These are phyloP conservation scores for Epizoanthus illoricatus DNA, from an alignment of 92 coral and sea anemone genomes.

Conservation along the genomic window DNA sequence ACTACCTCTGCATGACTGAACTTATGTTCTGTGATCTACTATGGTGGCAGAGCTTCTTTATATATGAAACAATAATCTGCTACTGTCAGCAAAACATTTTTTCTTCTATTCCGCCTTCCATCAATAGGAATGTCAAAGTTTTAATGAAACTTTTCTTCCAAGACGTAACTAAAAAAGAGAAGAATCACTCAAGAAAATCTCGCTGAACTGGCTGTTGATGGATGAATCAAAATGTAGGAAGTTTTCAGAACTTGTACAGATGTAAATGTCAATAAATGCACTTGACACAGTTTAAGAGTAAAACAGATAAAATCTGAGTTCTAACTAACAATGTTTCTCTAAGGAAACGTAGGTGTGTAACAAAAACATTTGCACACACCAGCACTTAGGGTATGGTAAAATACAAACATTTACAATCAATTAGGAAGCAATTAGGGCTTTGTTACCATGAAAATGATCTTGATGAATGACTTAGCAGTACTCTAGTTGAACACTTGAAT, in stretches of 20 bases:
- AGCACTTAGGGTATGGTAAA: neutral
- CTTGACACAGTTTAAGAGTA: conserved; percentile 1
- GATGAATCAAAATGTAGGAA: neutral
- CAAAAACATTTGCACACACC: conserved; percentile 9
- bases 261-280: conserved; percentile 24
- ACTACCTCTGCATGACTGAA: neutral
- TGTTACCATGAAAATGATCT: neutral
- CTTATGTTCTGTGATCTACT: neutral
- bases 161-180: conserved; percentile 24
- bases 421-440: conserved; percentile 9
- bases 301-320: conserved; percentile 33
- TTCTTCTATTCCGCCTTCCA: neutral
- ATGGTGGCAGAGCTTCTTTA: neutral
- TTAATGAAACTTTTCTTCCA: conserved; percentile 8
- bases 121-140: conserved; percentile 13
- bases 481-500: neutral
- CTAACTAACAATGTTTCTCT: conserved; percentile 5
- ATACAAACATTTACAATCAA: conserved; percentile 6
- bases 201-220: conserved; percentile 3
- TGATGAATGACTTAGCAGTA: neutral
- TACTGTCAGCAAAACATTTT: conserved; percentile 23
- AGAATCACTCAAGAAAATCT: conserved; percentile 8
- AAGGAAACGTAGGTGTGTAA: conserved; percentile 1
- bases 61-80: conserved; percentile 5
- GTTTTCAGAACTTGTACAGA: neutral